Conservation (phyloP, 2,113 vertebrate genomes). For the Microtus oregoni region DNA sequence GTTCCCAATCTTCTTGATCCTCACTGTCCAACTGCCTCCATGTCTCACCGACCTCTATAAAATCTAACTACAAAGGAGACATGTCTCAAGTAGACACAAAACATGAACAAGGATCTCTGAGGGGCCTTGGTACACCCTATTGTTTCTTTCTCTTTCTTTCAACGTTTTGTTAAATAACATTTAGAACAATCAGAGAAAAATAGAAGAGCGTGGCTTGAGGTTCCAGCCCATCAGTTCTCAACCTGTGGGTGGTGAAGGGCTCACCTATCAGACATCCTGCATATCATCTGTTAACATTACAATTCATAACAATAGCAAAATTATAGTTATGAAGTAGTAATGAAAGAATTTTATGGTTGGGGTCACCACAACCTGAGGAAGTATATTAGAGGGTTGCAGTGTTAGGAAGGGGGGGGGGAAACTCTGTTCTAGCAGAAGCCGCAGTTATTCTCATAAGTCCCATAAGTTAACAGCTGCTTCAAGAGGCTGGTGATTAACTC, state of each 20-base stretch:
- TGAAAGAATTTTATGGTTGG: background rate
- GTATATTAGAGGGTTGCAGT: background rate
- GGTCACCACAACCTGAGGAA: background rate
- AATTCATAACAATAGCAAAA: background rate
- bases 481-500: background rate
- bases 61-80: background rate
- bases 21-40: background rate
- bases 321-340: background rate
- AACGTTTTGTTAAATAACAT: constrained; percentile 35
- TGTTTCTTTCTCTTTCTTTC: background rate
- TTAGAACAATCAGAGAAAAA: constrained; percentile 20
- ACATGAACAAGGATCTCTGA: background rate
- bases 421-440: background rate
- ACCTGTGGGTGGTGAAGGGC: background rate
- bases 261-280: background rate
- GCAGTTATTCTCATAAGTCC: background rate
- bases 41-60: background rate
- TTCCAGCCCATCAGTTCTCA: background rate
- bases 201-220: background rate
- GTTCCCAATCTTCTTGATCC: background rate
- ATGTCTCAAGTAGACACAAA: background rate
- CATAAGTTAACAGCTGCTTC: background rate
- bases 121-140: background rate
- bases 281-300: background rate
- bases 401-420: background rate